phyloP scores from a whole-genome alignment of 2,797 vertebrate genomes.

The Neosilurus mollespiculum region DNA sequence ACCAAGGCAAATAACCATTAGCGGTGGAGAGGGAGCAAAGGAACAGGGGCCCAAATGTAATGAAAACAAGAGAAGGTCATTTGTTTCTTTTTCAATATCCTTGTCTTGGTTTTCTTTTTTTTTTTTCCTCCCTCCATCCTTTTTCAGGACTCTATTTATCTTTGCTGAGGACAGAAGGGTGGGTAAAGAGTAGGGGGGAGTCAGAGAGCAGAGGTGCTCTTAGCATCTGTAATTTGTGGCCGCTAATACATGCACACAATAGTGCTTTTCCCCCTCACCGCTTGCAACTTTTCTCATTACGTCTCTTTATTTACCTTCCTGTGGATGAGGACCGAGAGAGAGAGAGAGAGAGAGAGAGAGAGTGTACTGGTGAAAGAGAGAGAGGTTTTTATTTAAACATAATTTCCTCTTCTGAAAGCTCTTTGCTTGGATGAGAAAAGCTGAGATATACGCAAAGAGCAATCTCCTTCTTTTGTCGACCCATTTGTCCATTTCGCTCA shows the following conservation, averaged over 20 bases:
- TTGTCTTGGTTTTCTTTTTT: constrained; percentile 37
- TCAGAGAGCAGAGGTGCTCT: constrained; percentile 54
- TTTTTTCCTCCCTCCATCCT: constrained; percentile 62
- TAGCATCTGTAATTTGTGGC: constrained; percentile 63
- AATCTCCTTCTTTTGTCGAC: constrained; percentile 42
- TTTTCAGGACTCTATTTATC: constrained; percentile 71
- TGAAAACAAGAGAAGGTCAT: constrained; percentile 79
- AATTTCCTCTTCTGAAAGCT: constrained; percentile 61
- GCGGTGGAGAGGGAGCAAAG: constrained; percentile 59
- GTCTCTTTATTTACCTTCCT: constrained; percentile 69
- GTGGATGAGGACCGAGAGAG: constrained; percentile 20
- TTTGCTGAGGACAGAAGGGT: constrained; percentile 57
- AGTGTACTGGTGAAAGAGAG: constrained; percentile 13
- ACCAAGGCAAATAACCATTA: constrained; percentile 83
- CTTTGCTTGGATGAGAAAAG: constrained; percentile 45
- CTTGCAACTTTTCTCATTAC: constrained; percentile 71
- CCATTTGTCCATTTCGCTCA: constrained; percentile 54
- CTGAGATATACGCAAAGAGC: constrained; percentile 55
- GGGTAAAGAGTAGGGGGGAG: constrained; percentile 48
- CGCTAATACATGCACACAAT: constrained; percentile 70
- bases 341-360: constrained; percentile 23
- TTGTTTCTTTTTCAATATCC: constrained; percentile 78
- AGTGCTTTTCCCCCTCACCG: constrained; percentile 53
- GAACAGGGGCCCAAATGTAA: constrained; percentile 60
- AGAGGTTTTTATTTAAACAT: constrained; percentile 62